These are phyloP conservation scores for Drosophila sturtevanti DNA, from an alignment of 1,140 invertebrate species.

Conservation along the genomic window DNA sequence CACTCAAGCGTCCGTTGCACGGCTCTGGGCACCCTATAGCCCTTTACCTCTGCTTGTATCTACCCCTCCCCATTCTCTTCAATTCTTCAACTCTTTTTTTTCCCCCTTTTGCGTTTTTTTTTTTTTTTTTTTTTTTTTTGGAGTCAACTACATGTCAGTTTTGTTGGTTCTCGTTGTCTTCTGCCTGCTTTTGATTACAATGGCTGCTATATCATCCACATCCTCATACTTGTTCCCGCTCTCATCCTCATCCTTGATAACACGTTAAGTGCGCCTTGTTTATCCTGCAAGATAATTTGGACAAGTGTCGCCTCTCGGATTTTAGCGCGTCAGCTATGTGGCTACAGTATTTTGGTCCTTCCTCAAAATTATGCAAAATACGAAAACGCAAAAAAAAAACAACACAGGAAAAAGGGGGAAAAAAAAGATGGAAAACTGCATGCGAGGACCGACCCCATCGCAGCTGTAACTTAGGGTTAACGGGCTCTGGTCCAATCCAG, in stretches of 20 bases:
- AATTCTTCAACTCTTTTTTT: slow-evolving; percentile 42
- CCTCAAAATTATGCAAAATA: slow-evolving; percentile 4
- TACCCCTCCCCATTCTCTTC: slow-evolving; percentile 8
- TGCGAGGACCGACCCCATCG: slow-evolving; percentile 15
- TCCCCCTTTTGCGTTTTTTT: too few species aligned
- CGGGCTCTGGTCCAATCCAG: neutral
- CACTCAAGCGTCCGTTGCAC: slow-evolving; percentile 68
- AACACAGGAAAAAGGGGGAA: neutral
- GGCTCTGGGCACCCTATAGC: slow-evolving; percentile 10
- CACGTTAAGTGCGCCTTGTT: slow-evolving; percentile 78
- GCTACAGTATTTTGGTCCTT: slow-evolving; percentile 6
- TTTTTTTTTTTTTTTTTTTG: slow-evolving; percentile 25
- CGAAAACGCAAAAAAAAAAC: slow-evolving; percentile 45
- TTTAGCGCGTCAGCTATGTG: slow-evolving; percentile 62
- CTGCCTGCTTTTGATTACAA: slow-evolving; percentile 78
- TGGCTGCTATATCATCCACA: slow-evolving; percentile 52
- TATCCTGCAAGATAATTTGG: slow-evolving; percentile 79
- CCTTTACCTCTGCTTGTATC: slow-evolving; percentile 16
- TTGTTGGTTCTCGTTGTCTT: slow-evolving; percentile 64
- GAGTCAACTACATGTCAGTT: slow-evolving; percentile 75
- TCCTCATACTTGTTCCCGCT: slow-evolving; percentile 15
- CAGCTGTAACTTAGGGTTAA: slow-evolving; percentile 43
- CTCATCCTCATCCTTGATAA: slow-evolving; percentile 66
- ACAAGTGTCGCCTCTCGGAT: slow-evolving; percentile 79
- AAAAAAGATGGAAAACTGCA: slow-evolving; percentile 45